phyloP scores from a whole-genome alignment of 2,797 vertebrate species.

The Sternotherus odoratus region DNA sequence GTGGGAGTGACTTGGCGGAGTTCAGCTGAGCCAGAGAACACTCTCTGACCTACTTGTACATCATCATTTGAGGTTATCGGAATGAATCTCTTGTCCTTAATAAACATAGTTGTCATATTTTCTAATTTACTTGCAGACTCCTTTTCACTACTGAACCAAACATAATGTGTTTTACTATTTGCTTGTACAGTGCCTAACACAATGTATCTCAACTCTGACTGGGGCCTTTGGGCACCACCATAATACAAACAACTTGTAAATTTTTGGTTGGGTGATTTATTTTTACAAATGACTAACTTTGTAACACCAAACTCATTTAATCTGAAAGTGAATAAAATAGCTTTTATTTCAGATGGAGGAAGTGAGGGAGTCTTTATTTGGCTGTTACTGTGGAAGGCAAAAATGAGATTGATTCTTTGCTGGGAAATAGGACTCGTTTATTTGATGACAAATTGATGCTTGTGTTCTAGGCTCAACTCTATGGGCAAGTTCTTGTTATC shows the following conservation, averaged over 20 bases:
- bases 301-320: neutral
- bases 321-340: neutral
- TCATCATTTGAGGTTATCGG: neutral
- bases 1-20: neutral
- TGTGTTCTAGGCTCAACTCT: neutral
- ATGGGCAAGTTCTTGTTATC: neutral
- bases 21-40: neutral
- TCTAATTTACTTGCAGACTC: neutral
- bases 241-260: neutral
- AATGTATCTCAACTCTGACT: neutral
- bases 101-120: neutral
- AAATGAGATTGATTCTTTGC: neutral
- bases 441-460: neutral
- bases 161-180: accelerated
- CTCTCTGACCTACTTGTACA: neutral
- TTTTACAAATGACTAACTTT: neutral
- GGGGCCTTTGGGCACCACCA: neutral
- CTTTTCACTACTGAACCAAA: neutral
- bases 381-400: neutral
- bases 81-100: neutral
- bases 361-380: neutral
- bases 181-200: neutral
- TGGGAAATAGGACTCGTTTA: neutral
- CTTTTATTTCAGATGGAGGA: neutral
- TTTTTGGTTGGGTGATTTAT: neutral